Percentiles rank a stretch among this genome's conserved stretches.
These are phyloP conservation scores for Cynocephalus volans DNA, from an alignment of 2,113 vertebrate species.

Conservation along the genomic window DNA sequence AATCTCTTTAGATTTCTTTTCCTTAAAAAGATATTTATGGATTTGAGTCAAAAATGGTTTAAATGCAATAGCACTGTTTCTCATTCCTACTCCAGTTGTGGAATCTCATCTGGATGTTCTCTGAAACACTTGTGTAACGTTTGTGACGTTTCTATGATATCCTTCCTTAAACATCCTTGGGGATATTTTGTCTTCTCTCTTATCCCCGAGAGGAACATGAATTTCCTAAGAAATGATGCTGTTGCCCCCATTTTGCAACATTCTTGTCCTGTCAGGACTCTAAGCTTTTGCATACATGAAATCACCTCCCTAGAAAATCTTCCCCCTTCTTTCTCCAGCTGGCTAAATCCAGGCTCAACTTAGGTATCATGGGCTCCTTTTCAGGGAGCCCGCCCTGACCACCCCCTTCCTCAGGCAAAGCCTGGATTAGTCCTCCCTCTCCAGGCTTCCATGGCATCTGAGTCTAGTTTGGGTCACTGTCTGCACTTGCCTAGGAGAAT, in stretches of 20 bases:
- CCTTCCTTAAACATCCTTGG: neutral
- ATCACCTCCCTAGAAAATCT: neutral
- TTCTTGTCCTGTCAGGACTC: neutral
- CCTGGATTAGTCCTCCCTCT: neutral
- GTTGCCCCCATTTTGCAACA: neutral
- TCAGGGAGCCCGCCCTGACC: neutral
- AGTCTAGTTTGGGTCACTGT: neutral
- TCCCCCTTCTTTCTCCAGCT: neutral
- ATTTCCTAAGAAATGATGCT: neutral
- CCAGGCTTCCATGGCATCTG: accelerated
- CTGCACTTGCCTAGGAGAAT: neutral
- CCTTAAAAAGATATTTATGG: neutral
- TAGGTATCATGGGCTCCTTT: neutral
- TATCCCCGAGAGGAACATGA: neutral
- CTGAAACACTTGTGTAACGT: neutral
- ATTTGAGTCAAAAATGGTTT: neutral
- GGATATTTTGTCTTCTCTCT: neutral
- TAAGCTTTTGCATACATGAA: neutral
- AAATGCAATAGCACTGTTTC: neutral
- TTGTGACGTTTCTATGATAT: neutral
- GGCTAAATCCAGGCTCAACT: neutral
- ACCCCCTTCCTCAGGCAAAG: neutral
- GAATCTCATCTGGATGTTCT: neutral
- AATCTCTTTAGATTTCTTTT: neutral
- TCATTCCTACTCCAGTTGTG: neutral